Base-by-base conservation (phyloP, 1,140 invertebrate genomes). In the Andrena cerasifolii region DNA sequence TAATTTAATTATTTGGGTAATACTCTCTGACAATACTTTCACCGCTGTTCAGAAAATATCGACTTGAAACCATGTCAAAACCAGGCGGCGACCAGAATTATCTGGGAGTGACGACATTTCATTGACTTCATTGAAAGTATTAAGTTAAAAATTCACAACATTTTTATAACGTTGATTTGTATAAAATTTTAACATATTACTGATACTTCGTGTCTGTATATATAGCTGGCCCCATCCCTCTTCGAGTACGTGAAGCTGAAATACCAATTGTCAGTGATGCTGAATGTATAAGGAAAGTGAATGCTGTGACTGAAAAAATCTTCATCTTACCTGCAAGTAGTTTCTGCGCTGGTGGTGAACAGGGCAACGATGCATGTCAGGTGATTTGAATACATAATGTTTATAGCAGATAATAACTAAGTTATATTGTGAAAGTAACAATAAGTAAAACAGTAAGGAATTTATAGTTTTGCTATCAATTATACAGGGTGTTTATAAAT, bases 221-320 rank as follows among this genome's bases (percentile, higher is more conserved):
- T 58, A 31, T 88, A 98, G 97, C 96, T 87, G 97, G 98, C 18
- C 97, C 98, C 3, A 98, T 98, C 86, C 97, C 98, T 0, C 90
- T 98, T 77, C 93, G 96, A 81, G 96, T 98, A 21, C 94, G 97
- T 61, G 97, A 98, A 91, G 98, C 98, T 0, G 96, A 97, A 90
- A 96, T 99, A 78, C 98, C 98, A 0, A 97, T 99, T 65, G 98
- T 99, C 0, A 97, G 97, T 78, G 97, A 98, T 89, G 95, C 97
- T 21, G 97, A 98, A 90, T 99, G 97, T 89, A 96, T 98, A 54
- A 94, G 97, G 24, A 98, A 98, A 93, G 97, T 98, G 14, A 98
- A 98, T 89, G 96, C 97, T 1, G 97, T 98, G 26, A 98, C 97
- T 0, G 97, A 98, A 90, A 98, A 98, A 91, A 97, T 97, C 84